phyloP scores from a whole-genome alignment of 2,797 vertebrate genomes.

The Cheirogaleus major region DNA sequence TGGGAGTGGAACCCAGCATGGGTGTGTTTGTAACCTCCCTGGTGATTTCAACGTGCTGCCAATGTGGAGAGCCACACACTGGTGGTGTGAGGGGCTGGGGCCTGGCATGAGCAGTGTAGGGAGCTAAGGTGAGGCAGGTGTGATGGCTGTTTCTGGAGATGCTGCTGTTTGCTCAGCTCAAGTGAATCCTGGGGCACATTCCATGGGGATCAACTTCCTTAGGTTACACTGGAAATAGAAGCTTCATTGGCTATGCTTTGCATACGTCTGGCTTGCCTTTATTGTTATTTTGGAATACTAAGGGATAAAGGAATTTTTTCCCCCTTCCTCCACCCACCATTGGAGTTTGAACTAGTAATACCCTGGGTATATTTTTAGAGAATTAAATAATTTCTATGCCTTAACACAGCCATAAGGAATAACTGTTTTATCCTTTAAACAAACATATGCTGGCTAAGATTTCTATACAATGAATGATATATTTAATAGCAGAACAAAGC shows the following conservation, averaged over 20 bases:
- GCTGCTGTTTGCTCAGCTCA: background rate
- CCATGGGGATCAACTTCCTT: background rate
- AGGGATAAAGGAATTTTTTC: background rate
- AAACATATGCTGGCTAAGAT: background rate
- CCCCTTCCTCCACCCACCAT: too few relatives aligned
- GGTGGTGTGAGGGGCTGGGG: background rate
- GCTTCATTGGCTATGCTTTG: background rate
- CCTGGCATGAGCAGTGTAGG: background rate
- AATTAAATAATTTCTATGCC: background rate
- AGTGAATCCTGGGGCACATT: background rate
- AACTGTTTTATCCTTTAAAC: constrained; percentile 21
- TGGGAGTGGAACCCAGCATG: too few relatives aligned
- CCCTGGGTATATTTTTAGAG: background rate
- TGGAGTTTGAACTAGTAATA: background rate
- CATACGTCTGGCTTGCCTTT: background rate
- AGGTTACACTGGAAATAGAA: background rate
- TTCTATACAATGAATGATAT: background rate
- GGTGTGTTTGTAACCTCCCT: background rate
- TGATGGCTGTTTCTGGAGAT: background rate
- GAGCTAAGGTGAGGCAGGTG: background rate
- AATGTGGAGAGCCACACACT: accelerated
- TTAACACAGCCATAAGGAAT: background rate
- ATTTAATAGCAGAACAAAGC: background rate
- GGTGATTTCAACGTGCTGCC: background rate
- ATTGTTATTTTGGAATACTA: background rate